A percentile compares a stretch with the other conserved stretches of the same genome.
Evolutionary conservation across 92 coral and sea anemone species (phyloP).

Genomic region (Zoanthus gigantus): DNA sequence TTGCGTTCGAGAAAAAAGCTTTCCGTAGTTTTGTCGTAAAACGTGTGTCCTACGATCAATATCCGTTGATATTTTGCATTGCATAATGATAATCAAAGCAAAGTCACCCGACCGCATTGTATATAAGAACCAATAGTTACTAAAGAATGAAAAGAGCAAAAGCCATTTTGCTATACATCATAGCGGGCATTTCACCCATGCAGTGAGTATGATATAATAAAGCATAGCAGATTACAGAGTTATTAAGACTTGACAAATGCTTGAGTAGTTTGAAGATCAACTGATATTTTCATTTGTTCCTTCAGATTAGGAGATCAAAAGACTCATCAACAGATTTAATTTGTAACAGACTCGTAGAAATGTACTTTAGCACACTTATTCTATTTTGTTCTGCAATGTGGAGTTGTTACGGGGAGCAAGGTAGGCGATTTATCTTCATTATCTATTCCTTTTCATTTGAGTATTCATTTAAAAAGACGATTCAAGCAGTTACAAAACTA

Average conservation of each 20-base stretch:
- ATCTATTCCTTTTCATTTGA: background rate
- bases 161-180: background rate
- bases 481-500: background rate
- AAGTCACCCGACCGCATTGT: background rate
- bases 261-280: too few relatives aligned
- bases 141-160: background rate
- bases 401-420: background rate
- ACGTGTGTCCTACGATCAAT: background rate
- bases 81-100: background rate
- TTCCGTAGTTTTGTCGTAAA: conserved; percentile 9
- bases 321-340: background rate
- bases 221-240: too few relatives aligned
- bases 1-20: background rate
- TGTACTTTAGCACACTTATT: background rate
- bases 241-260: too few relatives aligned
- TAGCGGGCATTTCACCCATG: background rate
- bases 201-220: background rate
- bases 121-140: background rate
- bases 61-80: background rate
- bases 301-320: background rate
- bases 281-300: background rate
- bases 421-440: background rate
- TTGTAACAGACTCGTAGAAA: background rate
- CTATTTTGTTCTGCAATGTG: background rate
- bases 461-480: background rate